These are phyloP conservation scores for Terebella lapidaria DNA, from an alignment of 2,888 invertebrate genomes.

Conservation along the genomic window DNA sequence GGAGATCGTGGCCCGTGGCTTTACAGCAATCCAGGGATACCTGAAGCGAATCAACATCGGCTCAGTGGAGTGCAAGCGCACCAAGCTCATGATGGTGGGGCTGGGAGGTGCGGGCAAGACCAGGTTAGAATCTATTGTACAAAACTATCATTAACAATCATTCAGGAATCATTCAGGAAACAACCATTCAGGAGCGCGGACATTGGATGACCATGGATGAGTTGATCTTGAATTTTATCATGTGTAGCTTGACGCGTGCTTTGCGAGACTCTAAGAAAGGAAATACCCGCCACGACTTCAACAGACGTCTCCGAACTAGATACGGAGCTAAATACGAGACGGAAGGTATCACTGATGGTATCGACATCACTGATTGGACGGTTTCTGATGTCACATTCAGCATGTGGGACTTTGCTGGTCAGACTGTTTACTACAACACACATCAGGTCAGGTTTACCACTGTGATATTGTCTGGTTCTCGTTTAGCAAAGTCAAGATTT, in stretches of 20 bases:
- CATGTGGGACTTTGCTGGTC: slow-evolving; percentile 52
- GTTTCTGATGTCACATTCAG: slow-evolving; percentile 24
- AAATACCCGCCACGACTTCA: neutral
- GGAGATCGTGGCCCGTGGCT: slow-evolving; percentile 46
- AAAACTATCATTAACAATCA: too few species aligned
- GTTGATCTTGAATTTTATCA: too few species aligned
- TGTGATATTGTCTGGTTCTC: too few species aligned
- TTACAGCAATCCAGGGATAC: slow-evolving; percentile 41
- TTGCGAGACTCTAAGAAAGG: too few species aligned
- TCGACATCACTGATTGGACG: slow-evolving; percentile 49
- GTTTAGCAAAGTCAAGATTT: too few species aligned
- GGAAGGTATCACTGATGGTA: slow-evolving; percentile 47
- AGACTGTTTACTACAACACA: slow-evolving; percentile 52
- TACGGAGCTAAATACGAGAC: neutral
- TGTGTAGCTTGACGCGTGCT: too few species aligned
- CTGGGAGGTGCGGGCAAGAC: slow-evolving; percentile 54
- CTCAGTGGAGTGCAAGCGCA: slow-evolving; percentile 44
- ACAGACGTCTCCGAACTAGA: neutral
- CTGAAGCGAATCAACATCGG: slow-evolving; percentile 43
- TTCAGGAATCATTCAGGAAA: too few species aligned
- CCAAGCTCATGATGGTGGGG: slow-evolving; percentile 54
- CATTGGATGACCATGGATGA: too few species aligned
- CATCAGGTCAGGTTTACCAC: slow-evolving; percentile 43
- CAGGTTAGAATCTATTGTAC: slow-evolving; percentile 45
- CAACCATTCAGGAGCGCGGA: too few species aligned